Conservation (phyloP, 2,113 vertebrate genomes). For the Pachyramphus minor region DNA sequence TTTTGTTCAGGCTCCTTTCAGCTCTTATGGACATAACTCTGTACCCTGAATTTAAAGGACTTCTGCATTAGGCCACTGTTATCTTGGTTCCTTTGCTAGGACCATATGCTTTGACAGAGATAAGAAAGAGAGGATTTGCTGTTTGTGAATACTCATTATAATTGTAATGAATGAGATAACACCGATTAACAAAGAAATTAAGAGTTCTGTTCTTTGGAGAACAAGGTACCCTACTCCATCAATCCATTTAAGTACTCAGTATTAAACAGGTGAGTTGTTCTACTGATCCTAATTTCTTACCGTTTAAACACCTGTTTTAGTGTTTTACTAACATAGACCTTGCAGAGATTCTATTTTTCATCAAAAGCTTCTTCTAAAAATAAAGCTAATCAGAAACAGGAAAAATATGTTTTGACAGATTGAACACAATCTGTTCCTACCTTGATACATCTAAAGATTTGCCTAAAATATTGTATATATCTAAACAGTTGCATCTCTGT, state of each 20-base stretch:
- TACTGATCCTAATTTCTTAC: background rate
- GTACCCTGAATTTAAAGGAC: background rate
- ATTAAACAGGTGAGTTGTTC: background rate
- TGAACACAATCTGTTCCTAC: slow-evolving; percentile 5
- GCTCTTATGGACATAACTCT: background rate
- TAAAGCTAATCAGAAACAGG: background rate
- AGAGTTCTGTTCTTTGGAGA: slow-evolving; percentile 3
- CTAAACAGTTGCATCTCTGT: background rate
- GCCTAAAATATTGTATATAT: background rate
- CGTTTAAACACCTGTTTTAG: background rate
- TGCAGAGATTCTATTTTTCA: background rate
- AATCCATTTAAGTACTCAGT: background rate
- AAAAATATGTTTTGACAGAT: background rate
- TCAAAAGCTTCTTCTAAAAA: background rate
- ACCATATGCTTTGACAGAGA: slow-evolving; percentile 34
- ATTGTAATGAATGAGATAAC: slow-evolving; percentile 9
- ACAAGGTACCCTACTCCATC: background rate
- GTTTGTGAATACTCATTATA: slow-evolving; percentile 6
- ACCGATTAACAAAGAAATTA: slow-evolving; percentile 27
- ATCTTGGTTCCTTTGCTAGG: background rate
- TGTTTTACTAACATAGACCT: background rate
- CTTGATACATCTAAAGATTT: background rate
- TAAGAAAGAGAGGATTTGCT: slow-evolving; percentile 35
- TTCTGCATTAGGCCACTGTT: background rate
- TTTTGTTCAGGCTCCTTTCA: background rate